Base-by-base conservation (phyloP, 2,888 invertebrate genomes). In the Andrena flavipes region DNA sequence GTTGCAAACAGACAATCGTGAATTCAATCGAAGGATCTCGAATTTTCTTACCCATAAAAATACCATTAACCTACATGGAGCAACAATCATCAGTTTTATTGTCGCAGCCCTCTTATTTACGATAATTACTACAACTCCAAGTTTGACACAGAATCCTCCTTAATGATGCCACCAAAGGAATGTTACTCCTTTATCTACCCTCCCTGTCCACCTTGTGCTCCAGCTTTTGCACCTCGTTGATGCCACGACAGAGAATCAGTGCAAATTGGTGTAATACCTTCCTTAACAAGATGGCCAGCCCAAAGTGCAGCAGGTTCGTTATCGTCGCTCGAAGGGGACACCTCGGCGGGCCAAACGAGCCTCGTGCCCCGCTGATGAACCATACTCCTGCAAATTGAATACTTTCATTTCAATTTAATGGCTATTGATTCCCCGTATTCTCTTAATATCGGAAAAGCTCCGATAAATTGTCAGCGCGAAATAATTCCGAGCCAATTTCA, bases 261-360 rank as follows among this genome's bases (percentile, higher is more conserved):
- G 72, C 59, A 82, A 84, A 85, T 84, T 84, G 80, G 64, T 68
- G 64, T 35, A 76, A 87, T 86, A 80, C 76, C 70, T 64, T 76
- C 60, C 76, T 71, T 87, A 80, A 86, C 72, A 84, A 84, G 84
- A 75, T 67, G 78, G 78, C 35, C 63, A 26, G 20, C 20, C 33
- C 30, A 59, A 63, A 16, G 8, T 42, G 62, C 42, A 33, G 56
- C 49, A 42, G 42, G 68, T 77, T 72, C 73, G 80, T 81, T 76
- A 73, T 60, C 29, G 64, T 74, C 33, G 54, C 54, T 29, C 20
- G 49, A 48, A 33, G 2, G 48, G n/a, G 5, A 35, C 35, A 23
- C n/a, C 35, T 8, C 42, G 29, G 6, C 23, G 23, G 23, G 7
- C n/a, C 29, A 42, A n/a, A 26, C 10, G 16, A 51, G 35, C n/a